Conservation (phyloP, 2,888 invertebrate genomes). For the Apodemia duryi region DNA sequence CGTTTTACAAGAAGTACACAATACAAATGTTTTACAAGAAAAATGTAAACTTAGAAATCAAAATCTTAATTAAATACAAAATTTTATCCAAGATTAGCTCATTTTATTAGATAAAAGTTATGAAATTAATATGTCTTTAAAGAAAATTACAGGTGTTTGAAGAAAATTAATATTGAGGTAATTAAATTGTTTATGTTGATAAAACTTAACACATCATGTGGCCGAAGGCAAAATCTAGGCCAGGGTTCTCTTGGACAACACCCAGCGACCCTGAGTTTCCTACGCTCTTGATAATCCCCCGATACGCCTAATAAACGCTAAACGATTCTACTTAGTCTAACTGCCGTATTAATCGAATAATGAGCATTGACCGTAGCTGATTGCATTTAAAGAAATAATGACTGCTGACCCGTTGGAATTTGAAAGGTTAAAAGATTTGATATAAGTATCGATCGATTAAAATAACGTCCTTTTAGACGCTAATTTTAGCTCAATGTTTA, state of each 20-base stretch:
- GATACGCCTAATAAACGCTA: conserved; percentile 28
- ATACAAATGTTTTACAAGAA: too few relatives aligned
- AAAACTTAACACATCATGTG: neutral
- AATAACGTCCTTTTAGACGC: neutral
- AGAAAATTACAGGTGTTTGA: too few relatives aligned
- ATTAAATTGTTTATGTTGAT: neutral
- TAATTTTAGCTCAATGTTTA: too few relatives aligned
- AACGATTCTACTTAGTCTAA: conserved; percentile 20
- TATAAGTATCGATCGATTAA: neutral
- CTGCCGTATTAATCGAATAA: conserved; percentile 26
- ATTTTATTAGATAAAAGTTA: too few relatives aligned
- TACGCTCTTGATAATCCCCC: conserved; percentile 25
- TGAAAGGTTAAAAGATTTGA: neutral
- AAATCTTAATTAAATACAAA: too few relatives aligned
- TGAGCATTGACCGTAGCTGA: conserved; percentile 10
- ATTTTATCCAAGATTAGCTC: too few relatives aligned
- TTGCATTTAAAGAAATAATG: conserved; percentile 15
- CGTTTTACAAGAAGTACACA: too few relatives aligned
- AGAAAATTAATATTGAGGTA: neutral
- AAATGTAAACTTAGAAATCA: too few relatives aligned
- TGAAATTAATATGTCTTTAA: too few relatives aligned
- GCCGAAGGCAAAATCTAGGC: conserved; percentile 23
- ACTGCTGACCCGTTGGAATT: neutral
- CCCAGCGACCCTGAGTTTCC: conserved; percentile 24
- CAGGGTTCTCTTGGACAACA: conserved; percentile 26